These are phyloP conservation scores for Drosophila vallismaia DNA, from an alignment of 2,888 invertebrate genomes.

Conservation along the genomic window DNA sequence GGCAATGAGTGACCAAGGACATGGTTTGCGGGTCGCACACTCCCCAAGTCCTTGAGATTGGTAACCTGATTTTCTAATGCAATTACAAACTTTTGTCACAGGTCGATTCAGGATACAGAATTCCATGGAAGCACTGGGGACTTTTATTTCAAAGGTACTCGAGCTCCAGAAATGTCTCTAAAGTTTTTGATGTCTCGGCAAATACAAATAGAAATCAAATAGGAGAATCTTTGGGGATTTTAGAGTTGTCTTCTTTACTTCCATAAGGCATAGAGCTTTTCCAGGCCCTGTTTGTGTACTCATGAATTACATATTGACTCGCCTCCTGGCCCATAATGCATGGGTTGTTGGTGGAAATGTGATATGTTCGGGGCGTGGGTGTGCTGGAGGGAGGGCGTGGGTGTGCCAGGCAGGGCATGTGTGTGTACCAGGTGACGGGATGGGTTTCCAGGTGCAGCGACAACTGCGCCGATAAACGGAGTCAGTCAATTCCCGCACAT, in stretches of 20 bases:
- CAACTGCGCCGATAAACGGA: slow-evolving; percentile 8
- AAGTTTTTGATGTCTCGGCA: not conserved
- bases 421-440: slow-evolving; percentile 1
- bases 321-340: slow-evolving; percentile 23
- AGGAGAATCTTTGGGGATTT: too few relatives aligned
- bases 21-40: slow-evolving; percentile 1
- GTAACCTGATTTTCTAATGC: slow-evolving; percentile 3
- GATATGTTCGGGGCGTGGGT: slow-evolving; percentile 2
- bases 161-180: not conserved
- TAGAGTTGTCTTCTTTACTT: not conserved
- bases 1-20: not conserved
- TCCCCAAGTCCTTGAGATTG: not conserved
- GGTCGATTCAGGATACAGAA: not conserved
- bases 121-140: not conserved
- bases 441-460: slow-evolving; percentile 15
- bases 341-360: not conserved
- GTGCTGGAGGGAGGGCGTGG: not conserved
- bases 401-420: not conserved
- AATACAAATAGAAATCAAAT: too few relatives aligned
- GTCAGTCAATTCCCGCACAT: not conserved
- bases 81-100: not conserved
- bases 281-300: slow-evolving; percentile 1
- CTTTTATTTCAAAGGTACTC: not conserved
- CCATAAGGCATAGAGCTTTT: not conserved
- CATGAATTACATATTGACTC: not conserved